These are phyloP conservation scores for Tichodroma muraria DNA, from an alignment of 2,113 vertebrate genomes.

Conservation along the genomic window DNA sequence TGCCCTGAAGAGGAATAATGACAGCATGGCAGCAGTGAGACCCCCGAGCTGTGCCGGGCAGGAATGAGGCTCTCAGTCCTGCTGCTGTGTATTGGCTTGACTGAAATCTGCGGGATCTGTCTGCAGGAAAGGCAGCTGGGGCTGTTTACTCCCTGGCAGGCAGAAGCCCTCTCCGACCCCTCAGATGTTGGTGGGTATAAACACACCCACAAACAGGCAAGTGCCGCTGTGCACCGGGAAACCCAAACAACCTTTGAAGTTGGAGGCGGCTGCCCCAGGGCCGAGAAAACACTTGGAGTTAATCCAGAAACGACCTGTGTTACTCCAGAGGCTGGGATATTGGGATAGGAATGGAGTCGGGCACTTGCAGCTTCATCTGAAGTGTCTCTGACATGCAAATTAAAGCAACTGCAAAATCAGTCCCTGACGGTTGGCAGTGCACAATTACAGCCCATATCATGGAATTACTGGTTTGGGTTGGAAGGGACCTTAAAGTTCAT, in stretches of 20 bases:
- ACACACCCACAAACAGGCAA: conserved; percentile 19
- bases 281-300: conserved; percentile 10
- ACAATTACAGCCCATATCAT: accelerated
- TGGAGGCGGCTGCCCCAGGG: neutral
- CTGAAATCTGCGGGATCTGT: neutral
- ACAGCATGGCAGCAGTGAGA: accelerated
- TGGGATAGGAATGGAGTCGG: neutral
- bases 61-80: neutral
- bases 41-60: neutral
- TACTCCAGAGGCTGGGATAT: neutral
- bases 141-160: conserved; percentile 48
- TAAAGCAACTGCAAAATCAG: neutral
- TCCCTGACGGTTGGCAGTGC: neutral
- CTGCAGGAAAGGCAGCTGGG: neutral
- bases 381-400: neutral
- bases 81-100: neutral
- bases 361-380: neutral
- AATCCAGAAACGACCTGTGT: neutral
- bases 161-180: conserved; percentile 32
- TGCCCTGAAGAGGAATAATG: neutral
- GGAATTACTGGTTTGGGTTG: neutral
- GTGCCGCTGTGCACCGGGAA: neutral
- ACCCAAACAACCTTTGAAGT: conserved; percentile 38
- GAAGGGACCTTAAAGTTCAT: neutral
- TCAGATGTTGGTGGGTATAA: conserved; percentile 26